These are phyloP conservation scores for Rhinichthys klamathensis DNA, from an alignment of 2,113 vertebrate species.

Conservation along the genomic window DNA sequence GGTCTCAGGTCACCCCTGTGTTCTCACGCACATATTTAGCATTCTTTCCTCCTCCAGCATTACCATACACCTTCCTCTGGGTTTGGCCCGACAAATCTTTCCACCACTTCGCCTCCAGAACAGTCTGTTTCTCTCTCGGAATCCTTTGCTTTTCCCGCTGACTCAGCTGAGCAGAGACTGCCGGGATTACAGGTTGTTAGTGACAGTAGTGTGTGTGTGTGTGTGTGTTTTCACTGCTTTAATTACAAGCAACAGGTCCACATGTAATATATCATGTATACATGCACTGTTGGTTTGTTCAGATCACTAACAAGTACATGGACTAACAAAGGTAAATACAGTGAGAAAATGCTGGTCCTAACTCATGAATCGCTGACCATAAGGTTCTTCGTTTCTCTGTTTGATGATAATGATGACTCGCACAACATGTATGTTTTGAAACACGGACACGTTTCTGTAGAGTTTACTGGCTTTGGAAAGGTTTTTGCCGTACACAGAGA, in stretches of 20 bases:
- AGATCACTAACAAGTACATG: too few relatives aligned
- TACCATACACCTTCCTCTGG: conserved; percentile 82
- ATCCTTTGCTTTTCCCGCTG: conserved; percentile 72
- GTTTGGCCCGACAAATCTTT: conserved; percentile 79
- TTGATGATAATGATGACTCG: conserved; percentile 46
- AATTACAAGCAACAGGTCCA: conserved; percentile 47
- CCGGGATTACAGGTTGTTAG: conserved; percentile 74
- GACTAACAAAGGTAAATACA: not conserved
- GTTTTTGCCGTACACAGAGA: conserved; percentile 76
- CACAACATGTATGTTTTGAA: conserved; percentile 63
- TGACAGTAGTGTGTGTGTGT: conserved; percentile 44
- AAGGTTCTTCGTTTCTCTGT: not conserved
- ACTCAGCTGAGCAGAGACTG: conserved; percentile 78
- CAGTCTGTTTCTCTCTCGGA: conserved; percentile 64
- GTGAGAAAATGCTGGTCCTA: not conserved
- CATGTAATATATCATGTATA: conserved; percentile 9
- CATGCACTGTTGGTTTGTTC: too few relatives aligned
- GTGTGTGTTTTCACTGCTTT: conserved; percentile 11
- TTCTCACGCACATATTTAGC: conserved; percentile 83
- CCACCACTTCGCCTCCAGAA: conserved; percentile 76
- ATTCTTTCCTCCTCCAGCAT: conserved; percentile 80
- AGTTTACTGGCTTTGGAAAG: conserved; percentile 81
- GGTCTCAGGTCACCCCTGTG: conserved; percentile 79
- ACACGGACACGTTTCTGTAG: conserved; percentile 69
- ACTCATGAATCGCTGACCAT: not conserved